A percentile compares a stretch with the other conserved stretches of the same genome.
Conservation (phyloP, 1,140 invertebrate genomes). For the Drosophila carrolli region DNA sequence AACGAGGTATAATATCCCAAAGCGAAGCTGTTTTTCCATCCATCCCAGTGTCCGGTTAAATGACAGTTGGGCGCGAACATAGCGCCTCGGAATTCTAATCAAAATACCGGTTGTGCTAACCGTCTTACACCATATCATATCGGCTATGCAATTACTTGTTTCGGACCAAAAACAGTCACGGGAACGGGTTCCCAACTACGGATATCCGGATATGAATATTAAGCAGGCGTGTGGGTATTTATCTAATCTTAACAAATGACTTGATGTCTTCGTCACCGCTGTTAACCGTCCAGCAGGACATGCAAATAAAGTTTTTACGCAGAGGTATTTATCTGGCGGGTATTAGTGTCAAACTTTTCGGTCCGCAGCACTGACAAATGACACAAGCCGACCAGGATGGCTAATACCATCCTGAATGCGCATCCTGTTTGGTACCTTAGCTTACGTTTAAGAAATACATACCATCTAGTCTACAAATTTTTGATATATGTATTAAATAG, state of each 20-base stretch:
- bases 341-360: slow-evolving; percentile 42
- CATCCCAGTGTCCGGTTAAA: slow-evolving; percentile 50
- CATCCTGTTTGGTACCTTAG: slow-evolving; percentile 2
- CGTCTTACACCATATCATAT: slow-evolving; percentile 14
- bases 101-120: slow-evolving; percentile 60
- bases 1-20: slow-evolving; percentile 65
- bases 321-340: slow-evolving; percentile 41
- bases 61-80: slow-evolving; percentile 37
- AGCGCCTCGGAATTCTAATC: slow-evolving; percentile 32
- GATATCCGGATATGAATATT: slow-evolving; percentile 61
- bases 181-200: slow-evolving; percentile 16
- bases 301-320: slow-evolving; percentile 41
- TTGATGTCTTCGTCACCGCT: slow-evolving; percentile 39
- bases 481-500: too few species aligned
- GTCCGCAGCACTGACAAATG: slow-evolving; percentile 33
- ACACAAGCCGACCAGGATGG: slow-evolving; percentile 1
- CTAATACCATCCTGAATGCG: background rate
- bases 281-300: slow-evolving; percentile 28
- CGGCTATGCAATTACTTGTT: slow-evolving; percentile 10
- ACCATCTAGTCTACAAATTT: too few species aligned
- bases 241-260: slow-evolving; percentile 71
- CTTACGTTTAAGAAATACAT: too few species aligned
- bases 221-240: slow-evolving; percentile 50
- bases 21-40: slow-evolving; percentile 46
- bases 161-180: background rate